These are phyloP conservation scores for Phaenicophaeus curvirostris DNA, from an alignment of 2,797 vertebrate species.

Conservation along the genomic window DNA sequence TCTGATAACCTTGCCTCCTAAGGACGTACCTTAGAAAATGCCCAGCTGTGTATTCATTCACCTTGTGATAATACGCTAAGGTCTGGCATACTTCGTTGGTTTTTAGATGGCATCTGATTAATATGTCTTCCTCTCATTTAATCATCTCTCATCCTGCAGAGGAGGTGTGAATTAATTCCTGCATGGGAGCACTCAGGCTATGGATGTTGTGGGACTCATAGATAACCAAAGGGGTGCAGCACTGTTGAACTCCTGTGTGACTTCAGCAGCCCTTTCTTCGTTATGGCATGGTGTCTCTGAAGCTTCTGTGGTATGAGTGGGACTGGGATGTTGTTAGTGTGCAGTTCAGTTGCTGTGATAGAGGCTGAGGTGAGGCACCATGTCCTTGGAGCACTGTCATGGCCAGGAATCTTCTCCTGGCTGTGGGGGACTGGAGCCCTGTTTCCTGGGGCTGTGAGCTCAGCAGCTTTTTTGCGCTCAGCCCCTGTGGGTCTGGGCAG, in stretches of 20 bases:
- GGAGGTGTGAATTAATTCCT: not conserved
- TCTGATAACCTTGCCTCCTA: not conserved
- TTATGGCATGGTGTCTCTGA: not conserved
- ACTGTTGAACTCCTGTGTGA: not conserved
- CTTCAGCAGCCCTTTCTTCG: not conserved
- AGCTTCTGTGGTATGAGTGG: not conserved
- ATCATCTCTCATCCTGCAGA: not conserved
- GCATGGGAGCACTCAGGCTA: rapidly evolving
- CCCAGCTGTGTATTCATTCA: not conserved
- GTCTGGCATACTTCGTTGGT: not conserved
- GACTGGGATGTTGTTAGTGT: not conserved
- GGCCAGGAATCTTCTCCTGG: not conserved
- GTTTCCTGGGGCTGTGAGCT: not conserved
- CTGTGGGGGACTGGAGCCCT: not conserved
- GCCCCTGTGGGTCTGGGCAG: not conserved
- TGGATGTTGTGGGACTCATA: not conserved
- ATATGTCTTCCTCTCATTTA: not conserved
- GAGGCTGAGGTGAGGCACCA: not conserved
- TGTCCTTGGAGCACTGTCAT: not conserved
- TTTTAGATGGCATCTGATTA: not conserved
- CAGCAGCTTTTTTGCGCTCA: conserved; percentile 1
- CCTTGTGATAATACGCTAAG: not conserved
- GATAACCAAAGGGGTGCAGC: not conserved
- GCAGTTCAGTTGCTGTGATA: not conserved
- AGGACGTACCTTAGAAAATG: not conserved